These are phyloP conservation scores for Aproaerema taeniolella DNA, from an alignment of 2,888 invertebrate genomes.

Conservation along the genomic window DNA sequence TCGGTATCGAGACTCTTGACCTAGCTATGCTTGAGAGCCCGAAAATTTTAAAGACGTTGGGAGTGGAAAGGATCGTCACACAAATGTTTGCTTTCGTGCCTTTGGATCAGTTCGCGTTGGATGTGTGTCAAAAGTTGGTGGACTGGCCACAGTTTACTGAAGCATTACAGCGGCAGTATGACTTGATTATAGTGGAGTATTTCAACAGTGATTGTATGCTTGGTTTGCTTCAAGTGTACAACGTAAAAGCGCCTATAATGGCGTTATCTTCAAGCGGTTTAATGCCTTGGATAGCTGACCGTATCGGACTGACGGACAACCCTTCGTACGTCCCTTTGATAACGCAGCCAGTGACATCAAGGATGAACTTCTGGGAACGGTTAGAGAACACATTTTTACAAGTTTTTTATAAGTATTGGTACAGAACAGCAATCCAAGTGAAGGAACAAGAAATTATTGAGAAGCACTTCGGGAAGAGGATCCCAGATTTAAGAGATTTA, in stretches of 20 bases:
- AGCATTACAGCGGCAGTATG: conserved; percentile 70
- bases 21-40: conserved; percentile 39
- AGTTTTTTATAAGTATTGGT: conserved; percentile 48
- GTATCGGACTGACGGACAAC: conserved; percentile 65
- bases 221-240: conserved; percentile 75
- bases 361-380: conserved; percentile 72
- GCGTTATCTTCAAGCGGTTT: conserved; percentile 73
- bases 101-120: conserved; percentile 45
- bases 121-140: conserved; percentile 54
- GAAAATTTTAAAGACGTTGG: conserved; percentile 31
- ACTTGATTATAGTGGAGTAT: conserved; percentile 78
- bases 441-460: conserved; percentile 56
- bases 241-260: conserved; percentile 71
- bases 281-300: conserved; percentile 74
- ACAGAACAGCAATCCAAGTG: conserved; percentile 40
- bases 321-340: conserved; percentile 74
- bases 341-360: conserved; percentile 60
- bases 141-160: conserved; percentile 50
- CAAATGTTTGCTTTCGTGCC: conserved; percentile 43
- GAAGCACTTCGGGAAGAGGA: conserved; percentile 57
- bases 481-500: conserved; percentile 71
- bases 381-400: conserved; percentile 49
- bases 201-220: conserved; percentile 82
- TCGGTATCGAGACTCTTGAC: conserved; percentile 52
- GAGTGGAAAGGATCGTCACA: conserved; percentile 37